Base-by-base conservation (phyloP, 2,888 invertebrate genomes). In the Miltochrista miniata region DNA sequence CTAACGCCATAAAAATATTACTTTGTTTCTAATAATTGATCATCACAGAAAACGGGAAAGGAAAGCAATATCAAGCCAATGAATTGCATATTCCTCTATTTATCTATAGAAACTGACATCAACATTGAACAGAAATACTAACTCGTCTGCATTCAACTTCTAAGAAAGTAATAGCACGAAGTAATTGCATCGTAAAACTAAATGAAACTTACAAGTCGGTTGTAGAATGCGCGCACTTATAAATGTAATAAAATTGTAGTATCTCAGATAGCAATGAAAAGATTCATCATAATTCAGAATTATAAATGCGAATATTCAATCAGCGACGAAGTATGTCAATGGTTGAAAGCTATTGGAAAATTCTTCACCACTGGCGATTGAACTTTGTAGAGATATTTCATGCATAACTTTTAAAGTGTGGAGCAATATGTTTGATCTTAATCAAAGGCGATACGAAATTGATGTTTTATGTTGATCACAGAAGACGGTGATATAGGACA, bases 151-250 rank as follows among this genome's bases (percentile, higher is more conserved):
- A 62, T 67, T 62, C 56, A 36, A 40, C 18, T 48, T 45, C 31
- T 68, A 64, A 61, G 61, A 66, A 74, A 70, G 70, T 74, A 74
- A 70, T 67, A 70, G 58, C 66, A 54, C 54, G 67, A 56, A 60
- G 61, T 69, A 78, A 79, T 68, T 62, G 64, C 62, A 60, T 77
- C 79, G 74, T 83, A 80, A 85, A 84, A 79, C 68, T 65, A 63
- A 76, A 76, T 78, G 72, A 80, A 80, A 80, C 68, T 68, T 65
- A 70, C 64, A 66, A 62, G 54, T 56, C 51, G 58, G 66, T 68
- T 68, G 60, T 51, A 59, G 51, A 48, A 33, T 31, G 36, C 53
- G 50, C 51, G 53, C 54, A 18, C 51, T 52, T 48, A 34, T 48
- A 61, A 62, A 59, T 52, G 56, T 53, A 68, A 66, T 56, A 59